Evolutionary conservation across 2,888 invertebrate species (phyloP), one percentile per base, ranked within the genome.

Genomic region (Ctenicera cuprea): DNA sequence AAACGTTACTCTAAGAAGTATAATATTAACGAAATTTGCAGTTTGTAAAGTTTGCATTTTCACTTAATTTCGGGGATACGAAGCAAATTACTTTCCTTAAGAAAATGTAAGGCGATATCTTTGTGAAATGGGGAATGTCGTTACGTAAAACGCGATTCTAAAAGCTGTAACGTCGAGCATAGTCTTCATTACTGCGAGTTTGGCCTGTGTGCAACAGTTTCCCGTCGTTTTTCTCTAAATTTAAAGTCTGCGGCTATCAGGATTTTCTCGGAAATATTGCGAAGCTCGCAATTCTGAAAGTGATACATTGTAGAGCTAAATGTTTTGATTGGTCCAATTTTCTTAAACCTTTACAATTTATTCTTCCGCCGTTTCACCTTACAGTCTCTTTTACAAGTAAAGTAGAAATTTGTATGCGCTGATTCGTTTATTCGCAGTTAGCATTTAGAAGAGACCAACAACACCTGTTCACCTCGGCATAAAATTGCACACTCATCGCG

Each of bases 161-260:
- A 22, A 22, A 22, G 22, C 12, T 48, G 8, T 8, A 18, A 48
- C 20, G 48, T 22, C 50, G 22, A 50, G 22, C 50, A 9, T 4
- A 41, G 14, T 41, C 41, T n/a, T 50, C 20, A 50, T 50, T 50
- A 50, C 22, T 22, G 50, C 50, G 50, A 22, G 1, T 0, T 22
- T 50, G 22, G 50, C 50, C 9, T 22, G 3, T 11, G 50, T 50
- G 50, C 20, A 50, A 50, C 22, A 50, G 8, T 22, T 22, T 22
- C 50, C 9, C 12, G 11, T 50, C 22, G 22, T 50, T 50, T 48
- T 16, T 50, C 50, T 50, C 4, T 20, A 50, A 50, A 50, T 50
- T 22, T 50, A 50, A 50, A 50, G 12, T 50, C 18, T 20, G 50
- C 18, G 50, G 50, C 50, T 50, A 50, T 50, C 50, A 22, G 50